Evolutionary conservation across 2,888 invertebrate species (phyloP).

Genomic region (Horisme vitalbata): DNA sequence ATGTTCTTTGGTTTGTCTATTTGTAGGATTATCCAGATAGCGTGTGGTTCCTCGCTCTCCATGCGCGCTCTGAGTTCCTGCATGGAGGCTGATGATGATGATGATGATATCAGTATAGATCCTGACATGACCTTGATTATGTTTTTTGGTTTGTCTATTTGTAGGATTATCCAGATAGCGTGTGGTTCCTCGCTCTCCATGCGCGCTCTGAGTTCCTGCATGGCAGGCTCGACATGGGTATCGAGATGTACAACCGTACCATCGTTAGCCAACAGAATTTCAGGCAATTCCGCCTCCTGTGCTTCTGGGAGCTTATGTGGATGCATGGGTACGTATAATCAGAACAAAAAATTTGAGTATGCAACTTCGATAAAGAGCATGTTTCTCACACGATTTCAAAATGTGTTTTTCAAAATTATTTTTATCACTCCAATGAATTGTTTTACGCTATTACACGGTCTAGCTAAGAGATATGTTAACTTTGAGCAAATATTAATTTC

Average conservation of each 20-base stretch:
- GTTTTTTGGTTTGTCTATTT: not conserved
- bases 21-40: conserved; percentile 89
- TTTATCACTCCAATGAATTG: too few relatives aligned
- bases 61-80: conserved; percentile 92
- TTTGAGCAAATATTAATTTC: too few relatives aligned
- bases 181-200: conserved; percentile 96
- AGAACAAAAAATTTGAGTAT: too few relatives aligned
- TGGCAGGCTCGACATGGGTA: conserved; percentile 88
- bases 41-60: conserved; percentile 95
- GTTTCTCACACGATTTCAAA: too few relatives aligned
- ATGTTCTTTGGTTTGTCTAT: not conserved
- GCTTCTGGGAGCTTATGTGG: conserved; percentile 98
- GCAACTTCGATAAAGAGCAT: too few relatives aligned
- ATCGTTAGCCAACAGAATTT: conserved; percentile 92
- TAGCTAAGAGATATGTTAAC: too few relatives aligned
- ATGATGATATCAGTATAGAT: too few relatives aligned
- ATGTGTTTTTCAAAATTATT: too few relatives aligned
- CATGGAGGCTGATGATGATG: too few relatives aligned
- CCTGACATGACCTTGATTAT: not conserved
- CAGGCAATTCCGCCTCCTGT: conserved; percentile 96
- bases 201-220: conserved; percentile 92
- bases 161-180: conserved; percentile 90
- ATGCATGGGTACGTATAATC: conserved; percentile 85
- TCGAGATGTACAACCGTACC: conserved; percentile 90
- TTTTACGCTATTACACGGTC: too few relatives aligned